Conservation (phyloP, 1,140 invertebrate genomes). For the Bombyx mandarina region DNA sequence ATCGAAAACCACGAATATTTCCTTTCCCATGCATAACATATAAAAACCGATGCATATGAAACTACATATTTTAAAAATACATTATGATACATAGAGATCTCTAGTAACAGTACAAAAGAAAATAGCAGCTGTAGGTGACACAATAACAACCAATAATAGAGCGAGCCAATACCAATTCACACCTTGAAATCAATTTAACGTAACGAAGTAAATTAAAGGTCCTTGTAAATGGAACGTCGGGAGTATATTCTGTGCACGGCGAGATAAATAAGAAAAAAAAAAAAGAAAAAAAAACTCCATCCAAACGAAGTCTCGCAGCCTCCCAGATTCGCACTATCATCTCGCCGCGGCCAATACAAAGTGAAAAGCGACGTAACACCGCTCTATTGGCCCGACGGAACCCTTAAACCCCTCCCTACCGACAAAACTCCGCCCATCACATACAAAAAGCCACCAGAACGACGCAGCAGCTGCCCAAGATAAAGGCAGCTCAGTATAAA, state of each 20-base stretch:
- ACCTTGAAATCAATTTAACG: conserved; percentile 58
- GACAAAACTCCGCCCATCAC: conserved; percentile 25
- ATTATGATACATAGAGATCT: too few relatives aligned
- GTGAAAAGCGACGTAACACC: conserved; percentile 15
- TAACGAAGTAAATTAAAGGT: conserved; percentile 48
- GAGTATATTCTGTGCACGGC: conserved; percentile 35
- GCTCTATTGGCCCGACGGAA: conserved; percentile 32
- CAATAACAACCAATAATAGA: too few relatives aligned
- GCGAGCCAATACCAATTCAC: conserved; percentile 15
- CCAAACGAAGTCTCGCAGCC: conserved; percentile 36
- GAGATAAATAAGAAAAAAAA: conserved; percentile 49
- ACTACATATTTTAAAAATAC: too few relatives aligned
- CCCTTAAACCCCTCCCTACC: conserved; percentile 6
- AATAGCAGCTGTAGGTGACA: too few relatives aligned
- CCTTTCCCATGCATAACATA: too few relatives aligned
- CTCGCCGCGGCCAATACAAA: conserved; percentile 53
- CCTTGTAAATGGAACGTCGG: conserved; percentile 33
- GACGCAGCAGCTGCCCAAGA: conserved; percentile 27
- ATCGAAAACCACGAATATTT: too few relatives aligned
- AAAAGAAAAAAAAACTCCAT: conserved; percentile 9
- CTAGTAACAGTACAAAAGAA: too few relatives aligned
- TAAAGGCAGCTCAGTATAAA: conserved; percentile 23
- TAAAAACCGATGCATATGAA: too few relatives aligned
- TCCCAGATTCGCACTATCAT: conserved; percentile 65
- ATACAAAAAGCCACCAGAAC: conserved; percentile 31